Evolutionary conservation across 2,888 invertebrate genomes (phyloP).

Genomic region (Malthinus seriepunctatus): DNA sequence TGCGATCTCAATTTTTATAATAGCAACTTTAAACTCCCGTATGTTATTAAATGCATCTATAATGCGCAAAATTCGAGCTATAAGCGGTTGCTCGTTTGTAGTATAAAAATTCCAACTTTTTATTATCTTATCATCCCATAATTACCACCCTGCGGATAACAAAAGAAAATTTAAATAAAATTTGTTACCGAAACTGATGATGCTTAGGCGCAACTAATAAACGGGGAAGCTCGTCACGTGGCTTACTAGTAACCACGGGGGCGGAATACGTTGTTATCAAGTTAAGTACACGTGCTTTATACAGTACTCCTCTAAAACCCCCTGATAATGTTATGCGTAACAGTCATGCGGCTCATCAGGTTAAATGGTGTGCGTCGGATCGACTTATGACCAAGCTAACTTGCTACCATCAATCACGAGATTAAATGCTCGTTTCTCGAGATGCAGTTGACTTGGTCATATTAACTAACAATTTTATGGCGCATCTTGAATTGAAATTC

Average conservation of each 20-base stretch:
- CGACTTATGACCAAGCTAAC: constrained; percentile 50
- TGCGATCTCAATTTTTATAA: constrained; percentile 10
- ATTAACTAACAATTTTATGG: constrained; percentile 49
- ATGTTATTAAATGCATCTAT: constrained; percentile 9
- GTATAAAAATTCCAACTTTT: constrained; percentile 5
- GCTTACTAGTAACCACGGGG: constrained; percentile 23
- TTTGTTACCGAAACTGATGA: constrained; percentile 20
- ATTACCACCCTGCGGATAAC: constrained; percentile 15
- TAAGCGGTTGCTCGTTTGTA: constrained; percentile 5
- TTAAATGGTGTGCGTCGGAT: constrained; percentile 55
- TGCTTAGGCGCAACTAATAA: constrained; percentile 23
- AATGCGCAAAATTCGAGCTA: constrained; percentile 7
- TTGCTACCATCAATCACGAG: constrained; percentile 51
- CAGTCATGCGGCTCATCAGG: constrained; percentile 53
- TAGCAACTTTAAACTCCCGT: background rate
- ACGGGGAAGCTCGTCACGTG: constrained; percentile 23
- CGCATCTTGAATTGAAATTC: constrained; percentile 40
- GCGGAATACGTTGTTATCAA: constrained; percentile 32
- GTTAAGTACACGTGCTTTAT: constrained; percentile 30
- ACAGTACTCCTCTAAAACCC: constrained; percentile 25
- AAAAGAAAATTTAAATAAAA: constrained; percentile 24
- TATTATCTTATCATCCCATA: constrained; percentile 18
- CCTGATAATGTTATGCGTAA: constrained; percentile 47
- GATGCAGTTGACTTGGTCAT: constrained; percentile 45
- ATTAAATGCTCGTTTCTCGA: constrained; percentile 49